Base-by-base conservation (phyloP, 2,797 vertebrate species). In the Gobionotothen gibberifrons region DNA sequence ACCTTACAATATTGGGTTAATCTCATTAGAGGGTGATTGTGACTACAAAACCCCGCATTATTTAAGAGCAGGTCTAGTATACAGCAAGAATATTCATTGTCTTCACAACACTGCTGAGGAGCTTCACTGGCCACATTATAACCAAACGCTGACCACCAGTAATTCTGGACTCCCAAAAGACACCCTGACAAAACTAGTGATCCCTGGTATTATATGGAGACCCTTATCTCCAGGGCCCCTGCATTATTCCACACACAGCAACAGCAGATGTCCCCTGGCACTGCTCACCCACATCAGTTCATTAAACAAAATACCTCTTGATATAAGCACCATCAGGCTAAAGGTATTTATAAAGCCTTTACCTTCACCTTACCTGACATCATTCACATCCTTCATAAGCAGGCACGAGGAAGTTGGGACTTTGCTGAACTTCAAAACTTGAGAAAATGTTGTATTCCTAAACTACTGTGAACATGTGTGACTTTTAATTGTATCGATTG, bases 401-500 rank as follows among this genome's bases (percentile, higher is more conserved):
- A 49, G 65, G 59, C 17, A 62, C n/a, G 7, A 11, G 32, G 39
- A 74, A 79, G 66, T 58, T 55, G 9, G 17, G 63, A 87, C 78
- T 87, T 79, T 62, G 65, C 16, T 57, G 1, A 76, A 85, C 40
- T 81, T 82, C 11, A 49, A 76, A 86, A 85, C 81, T 87, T 80
- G 32, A 61, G 40, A 51, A 26, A 19, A 14, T 55, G 26, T 21
- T 36, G 6, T 62, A 43, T 17, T 51, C 11, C 17, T 47, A 22
- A 57, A 10, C n/a, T 69, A 60, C 14, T 60, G 13, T 55, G 51
- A 53, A 49, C 47, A 70, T 53, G 44, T 54, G 74, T 46, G 78
- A 76, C 64, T 83, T 83, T 48, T 79, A 1, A 14, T 19, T 47
- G 29, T 78, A 36, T 46, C 17, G 32, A 36, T 44, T 53, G n/a